These are phyloP conservation scores for Phrynocephalus guinanensis DNA, from an alignment of 2,797 vertebrate genomes.

Conservation along the genomic window DNA sequence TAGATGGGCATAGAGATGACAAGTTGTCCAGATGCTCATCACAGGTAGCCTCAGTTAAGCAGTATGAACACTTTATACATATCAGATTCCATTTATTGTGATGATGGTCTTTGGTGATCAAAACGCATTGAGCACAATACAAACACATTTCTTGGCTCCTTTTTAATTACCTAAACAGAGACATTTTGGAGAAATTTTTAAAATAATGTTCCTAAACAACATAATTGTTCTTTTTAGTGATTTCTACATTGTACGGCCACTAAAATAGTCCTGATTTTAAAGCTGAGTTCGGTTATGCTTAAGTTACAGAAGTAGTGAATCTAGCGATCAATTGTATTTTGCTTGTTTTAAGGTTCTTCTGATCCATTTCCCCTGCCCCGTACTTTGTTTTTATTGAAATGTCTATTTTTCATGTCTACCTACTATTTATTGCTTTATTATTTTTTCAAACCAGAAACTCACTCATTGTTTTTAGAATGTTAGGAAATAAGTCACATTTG, in stretches of 20 bases:
- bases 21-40: neutral
- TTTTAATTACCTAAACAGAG: conserved; percentile 51
- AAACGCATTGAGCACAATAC: conserved; percentile 26
- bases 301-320: neutral
- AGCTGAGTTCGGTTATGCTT: neutral
- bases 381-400: conserved; percentile 20
- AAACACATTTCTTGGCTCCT: conserved; percentile 48
- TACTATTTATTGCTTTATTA: conserved; percentile 57
- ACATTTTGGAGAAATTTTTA: conserved; percentile 28
- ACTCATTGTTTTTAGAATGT: conserved; percentile 17
- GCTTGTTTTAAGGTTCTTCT: conserved; percentile 16
- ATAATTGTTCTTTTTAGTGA: conserved; percentile 51
- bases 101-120: too few relatives aligned
- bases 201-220: conserved; percentile 39
- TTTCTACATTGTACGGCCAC: neutral
- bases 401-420: conserved; percentile 38
- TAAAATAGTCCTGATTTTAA: neutral
- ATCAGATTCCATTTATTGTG: too few relatives aligned
- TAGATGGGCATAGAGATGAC: neutral
- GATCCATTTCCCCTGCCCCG: neutral
- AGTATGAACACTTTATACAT: too few relatives aligned
- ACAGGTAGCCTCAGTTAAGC: neutral
- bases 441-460: conserved; percentile 47
- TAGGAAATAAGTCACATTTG: conserved; percentile 57
- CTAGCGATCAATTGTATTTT: neutral